Evolutionary conservation across 2,888 invertebrate genomes (phyloP).

Genomic region (Stomorhina lunata): DNA sequence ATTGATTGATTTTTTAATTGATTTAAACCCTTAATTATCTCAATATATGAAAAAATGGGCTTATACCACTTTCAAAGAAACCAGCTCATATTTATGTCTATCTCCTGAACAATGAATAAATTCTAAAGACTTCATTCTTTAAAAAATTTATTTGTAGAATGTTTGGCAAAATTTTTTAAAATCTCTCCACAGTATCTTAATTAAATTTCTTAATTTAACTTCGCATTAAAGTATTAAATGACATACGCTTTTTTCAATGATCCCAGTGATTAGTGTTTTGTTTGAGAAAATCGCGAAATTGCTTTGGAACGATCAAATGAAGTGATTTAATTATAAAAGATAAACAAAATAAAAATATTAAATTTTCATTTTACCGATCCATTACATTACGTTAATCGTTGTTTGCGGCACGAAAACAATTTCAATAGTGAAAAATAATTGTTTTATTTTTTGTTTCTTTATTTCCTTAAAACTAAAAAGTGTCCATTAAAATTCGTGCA

Average conservation of each 20-base stretch:
- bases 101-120: too few relatives aligned
- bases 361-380: conserved; percentile 63
- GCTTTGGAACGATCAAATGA: conserved; percentile 40
- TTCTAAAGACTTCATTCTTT: too few relatives aligned
- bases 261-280: conserved; percentile 22
- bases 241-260: conserved; percentile 42
- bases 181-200: background rate
- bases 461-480: conserved; percentile 59
- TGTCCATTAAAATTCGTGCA: conserved; percentile 59
- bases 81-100: too few relatives aligned
- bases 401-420: conserved; percentile 31
- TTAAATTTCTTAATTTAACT: conserved; percentile 21
- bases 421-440: conserved; percentile 51
- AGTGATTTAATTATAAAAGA: background rate
- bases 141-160: conserved; percentile 16
- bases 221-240: background rate
- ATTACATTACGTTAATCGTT: conserved; percentile 24
- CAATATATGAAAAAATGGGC: too few relatives aligned
- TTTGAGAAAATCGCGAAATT: conserved; percentile 48
- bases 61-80: too few relatives aligned
- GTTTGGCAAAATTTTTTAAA: conserved; percentile 30
- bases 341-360: background rate
- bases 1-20: too few relatives aligned
- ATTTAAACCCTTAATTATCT: too few relatives aligned
- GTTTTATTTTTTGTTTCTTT: conserved; percentile 57